A percentile compares a stretch with the other conserved stretches of the same genome.
phyloP scores from a whole-genome alignment of 2,797 vertebrate genomes.

The Crenichthys baileyi region DNA sequence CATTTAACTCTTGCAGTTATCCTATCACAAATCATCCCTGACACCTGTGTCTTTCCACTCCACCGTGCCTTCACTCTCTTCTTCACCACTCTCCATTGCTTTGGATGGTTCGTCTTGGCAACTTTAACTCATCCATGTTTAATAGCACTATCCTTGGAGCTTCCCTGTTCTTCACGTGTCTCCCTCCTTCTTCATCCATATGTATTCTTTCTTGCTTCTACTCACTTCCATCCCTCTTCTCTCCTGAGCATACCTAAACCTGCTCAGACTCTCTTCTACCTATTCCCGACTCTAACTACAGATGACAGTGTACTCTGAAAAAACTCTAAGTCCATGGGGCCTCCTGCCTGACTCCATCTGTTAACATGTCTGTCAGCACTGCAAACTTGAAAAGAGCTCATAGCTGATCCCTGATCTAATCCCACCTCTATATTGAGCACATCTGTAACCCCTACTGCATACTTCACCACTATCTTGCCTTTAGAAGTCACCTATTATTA shows the following conservation, averaged over 20 bases:
- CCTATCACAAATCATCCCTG: background rate
- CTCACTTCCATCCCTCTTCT: background rate
- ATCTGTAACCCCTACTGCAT: background rate
- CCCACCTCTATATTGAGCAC: background rate
- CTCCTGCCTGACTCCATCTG: conserved; percentile 1
- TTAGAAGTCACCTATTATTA: background rate
- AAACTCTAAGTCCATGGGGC: background rate
- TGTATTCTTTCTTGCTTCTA: background rate
- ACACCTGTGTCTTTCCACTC: background rate
- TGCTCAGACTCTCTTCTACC: background rate
- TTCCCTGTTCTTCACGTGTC: background rate
- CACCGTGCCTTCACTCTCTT: background rate
- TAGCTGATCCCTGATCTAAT: background rate
- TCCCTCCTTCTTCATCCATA: background rate
- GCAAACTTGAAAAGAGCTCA: background rate
- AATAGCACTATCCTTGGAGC: background rate
- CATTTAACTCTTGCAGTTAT: conserved; percentile 6
- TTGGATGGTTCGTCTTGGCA: background rate
- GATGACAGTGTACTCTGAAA: background rate
- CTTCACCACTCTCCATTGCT: background rate
- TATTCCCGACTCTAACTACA: background rate
- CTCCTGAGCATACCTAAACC: background rate
- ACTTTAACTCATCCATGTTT: conserved; percentile 7
- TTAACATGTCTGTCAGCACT: conserved; percentile 1
- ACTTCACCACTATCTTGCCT: background rate